Evolutionary conservation across 2,797 vertebrate genomes (phyloP).

Genomic region (Bovichtus variegatus): DNA sequence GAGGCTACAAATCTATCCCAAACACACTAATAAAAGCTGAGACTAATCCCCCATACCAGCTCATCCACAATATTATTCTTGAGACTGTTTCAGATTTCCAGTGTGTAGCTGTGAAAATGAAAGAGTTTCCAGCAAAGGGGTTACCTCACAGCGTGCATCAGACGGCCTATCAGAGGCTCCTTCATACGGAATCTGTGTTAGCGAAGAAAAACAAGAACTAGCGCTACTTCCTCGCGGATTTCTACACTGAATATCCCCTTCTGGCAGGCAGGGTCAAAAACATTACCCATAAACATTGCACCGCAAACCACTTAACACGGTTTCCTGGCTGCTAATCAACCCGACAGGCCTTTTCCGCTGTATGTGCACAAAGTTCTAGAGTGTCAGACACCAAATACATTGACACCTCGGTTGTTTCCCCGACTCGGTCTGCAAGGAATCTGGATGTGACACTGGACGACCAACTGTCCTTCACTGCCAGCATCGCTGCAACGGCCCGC

Average conservation of each 20-base stretch:
- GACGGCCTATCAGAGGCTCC: background rate
- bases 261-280: too few species aligned
- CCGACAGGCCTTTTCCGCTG: background rate
- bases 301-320: background rate
- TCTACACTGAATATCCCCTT: too few species aligned
- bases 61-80: constrained; percentile 7
- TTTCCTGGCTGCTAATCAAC: background rate
- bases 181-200: background rate
- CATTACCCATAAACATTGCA: too few species aligned
- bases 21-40: background rate
- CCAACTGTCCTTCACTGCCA: too few species aligned
- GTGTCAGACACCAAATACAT: too few species aligned
- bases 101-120: background rate
- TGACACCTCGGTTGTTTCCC: too few species aligned
- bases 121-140: background rate
- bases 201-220: background rate
- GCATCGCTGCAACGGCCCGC: too few species aligned
- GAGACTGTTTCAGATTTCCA: background rate
- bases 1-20: background rate
- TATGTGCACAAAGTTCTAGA: too few species aligned
- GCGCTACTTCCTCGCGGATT: too few species aligned
- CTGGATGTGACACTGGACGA: too few species aligned
- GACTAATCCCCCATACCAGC: constrained; percentile 7
- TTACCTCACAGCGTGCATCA: background rate
- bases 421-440: too few species aligned